phyloP scores from a whole-genome alignment of 1,140 invertebrate genomes.

The Carposina sasakii region DNA sequence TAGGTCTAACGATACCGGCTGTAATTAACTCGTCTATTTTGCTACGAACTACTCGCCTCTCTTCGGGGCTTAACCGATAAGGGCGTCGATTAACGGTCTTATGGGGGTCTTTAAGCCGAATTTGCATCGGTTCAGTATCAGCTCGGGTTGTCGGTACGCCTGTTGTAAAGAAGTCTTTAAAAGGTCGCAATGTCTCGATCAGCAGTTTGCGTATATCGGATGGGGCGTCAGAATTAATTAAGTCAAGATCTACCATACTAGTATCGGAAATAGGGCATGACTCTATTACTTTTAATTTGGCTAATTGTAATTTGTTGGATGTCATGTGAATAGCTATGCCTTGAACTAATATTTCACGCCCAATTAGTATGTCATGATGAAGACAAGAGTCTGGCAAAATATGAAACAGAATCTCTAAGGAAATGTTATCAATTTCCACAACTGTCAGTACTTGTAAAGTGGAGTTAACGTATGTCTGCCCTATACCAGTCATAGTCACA shows the following conservation, averaged over 20 bases:
- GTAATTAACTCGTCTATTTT: slow-evolving; percentile 26
- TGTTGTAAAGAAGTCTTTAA: slow-evolving; percentile 8
- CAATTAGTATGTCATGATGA: slow-evolving; percentile 26
- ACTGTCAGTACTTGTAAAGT: slow-evolving; percentile 23
- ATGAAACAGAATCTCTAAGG: slow-evolving; percentile 27
- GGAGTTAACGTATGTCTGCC: slow-evolving; percentile 10
- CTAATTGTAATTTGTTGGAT: slow-evolving; percentile 5
- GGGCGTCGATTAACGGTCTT: slow-evolving; percentile 25
- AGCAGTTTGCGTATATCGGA: too few species aligned
- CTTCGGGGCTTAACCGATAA: slow-evolving; percentile 23
- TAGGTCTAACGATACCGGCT: slow-evolving; percentile 22
- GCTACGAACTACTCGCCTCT: slow-evolving; percentile 21
- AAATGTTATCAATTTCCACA: slow-evolving; percentile 20
- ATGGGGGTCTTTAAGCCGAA: slow-evolving; percentile 19
- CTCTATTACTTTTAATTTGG: too few species aligned
- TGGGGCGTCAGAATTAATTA: too few species aligned
- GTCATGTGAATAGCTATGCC: slow-evolving; percentile 22
- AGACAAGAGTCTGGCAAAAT: slow-evolving; percentile 29
- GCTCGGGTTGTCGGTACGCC: slow-evolving; percentile 16
- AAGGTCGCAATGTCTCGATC: too few species aligned
- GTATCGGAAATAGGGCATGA: too few species aligned
- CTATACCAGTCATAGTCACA: slow-evolving; percentile 23
- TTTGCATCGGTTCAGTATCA: slow-evolving; percentile 18
- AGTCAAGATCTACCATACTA: too few species aligned
- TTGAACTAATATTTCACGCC: slow-evolving; percentile 27